These are phyloP conservation scores for Ophion ventricosus DNA, from an alignment of 2,888 invertebrate genomes.

Conservation along the genomic window DNA sequence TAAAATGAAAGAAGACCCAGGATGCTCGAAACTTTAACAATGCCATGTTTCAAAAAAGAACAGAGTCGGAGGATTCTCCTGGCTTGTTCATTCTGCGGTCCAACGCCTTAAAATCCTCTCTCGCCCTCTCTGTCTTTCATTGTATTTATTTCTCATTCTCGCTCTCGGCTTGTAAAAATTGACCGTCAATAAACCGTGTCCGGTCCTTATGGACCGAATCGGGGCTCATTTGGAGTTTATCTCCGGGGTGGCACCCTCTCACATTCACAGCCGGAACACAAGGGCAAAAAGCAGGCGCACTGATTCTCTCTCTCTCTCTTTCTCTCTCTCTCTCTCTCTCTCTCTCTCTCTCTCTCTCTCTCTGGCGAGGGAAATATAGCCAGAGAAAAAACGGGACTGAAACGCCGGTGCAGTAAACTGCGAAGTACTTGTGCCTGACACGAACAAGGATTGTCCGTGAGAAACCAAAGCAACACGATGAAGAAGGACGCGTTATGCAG, in stretches of 20 bases:
- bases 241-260: constrained; percentile 33
- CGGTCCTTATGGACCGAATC: constrained; percentile 44
- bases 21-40: constrained; percentile 25
- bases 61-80: constrained; percentile 38
- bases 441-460: constrained; percentile 22
- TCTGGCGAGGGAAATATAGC: constrained; percentile 28
- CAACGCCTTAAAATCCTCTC: constrained; percentile 46
- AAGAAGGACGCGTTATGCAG: constrained; percentile 15
- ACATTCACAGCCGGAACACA: constrained; percentile 22
- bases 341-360: too few species aligned
- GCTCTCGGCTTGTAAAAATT: constrained; percentile 59
- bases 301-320: constrained; percentile 6
- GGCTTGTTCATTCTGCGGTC: constrained; percentile 39
- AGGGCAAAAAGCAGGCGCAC: constrained; percentile 1
- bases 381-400: constrained; percentile 13
- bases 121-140: constrained; percentile 6
- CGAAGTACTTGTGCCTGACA: constrained; percentile 21
- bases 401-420: background rate
- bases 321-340: too few species aligned
- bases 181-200: constrained; percentile 63
- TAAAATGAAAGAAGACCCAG: constrained; percentile 37
- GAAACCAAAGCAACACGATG: background rate
- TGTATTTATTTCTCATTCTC: constrained; percentile 1
- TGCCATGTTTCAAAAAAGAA: constrained; percentile 40
- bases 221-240: constrained; percentile 52